Conservation (phyloP, 2,888 invertebrate species). For the Antheraea yamamai region DNA sequence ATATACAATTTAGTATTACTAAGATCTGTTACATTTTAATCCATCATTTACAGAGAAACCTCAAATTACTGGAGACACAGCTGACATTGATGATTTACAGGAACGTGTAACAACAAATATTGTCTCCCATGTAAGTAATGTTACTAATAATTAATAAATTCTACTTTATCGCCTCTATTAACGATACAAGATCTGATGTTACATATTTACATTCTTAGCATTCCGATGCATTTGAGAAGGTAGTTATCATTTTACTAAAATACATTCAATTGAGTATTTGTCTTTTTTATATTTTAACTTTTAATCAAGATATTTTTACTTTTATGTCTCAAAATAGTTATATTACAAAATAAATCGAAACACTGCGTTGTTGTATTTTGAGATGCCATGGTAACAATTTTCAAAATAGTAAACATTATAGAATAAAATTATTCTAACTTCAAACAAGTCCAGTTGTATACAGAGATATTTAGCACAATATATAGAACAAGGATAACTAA, state of each 20-base stretch:
- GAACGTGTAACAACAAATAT: constrained; percentile 70
- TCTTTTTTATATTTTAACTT: neutral
- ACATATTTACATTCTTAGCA: constrained; percentile 18
- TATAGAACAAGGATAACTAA: no score
- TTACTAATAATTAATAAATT: neutral
- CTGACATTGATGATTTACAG: constrained; percentile 71
- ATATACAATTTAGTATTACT: constrained; percentile 12
- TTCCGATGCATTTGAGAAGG: constrained; percentile 11
- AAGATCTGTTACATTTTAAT: constrained; percentile 21
- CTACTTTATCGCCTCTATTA: constrained; percentile 1
- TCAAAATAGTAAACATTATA: no score
- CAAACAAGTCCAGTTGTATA: no score
- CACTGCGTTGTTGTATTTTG: no score
- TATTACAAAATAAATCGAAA: neutral
- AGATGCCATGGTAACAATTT: no score
- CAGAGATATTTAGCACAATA: no score
- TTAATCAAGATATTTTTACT: neutral
- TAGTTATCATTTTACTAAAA: constrained; percentile 1
- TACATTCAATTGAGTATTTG: neutral
- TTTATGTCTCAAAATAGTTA: neutral
- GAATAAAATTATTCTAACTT: no score
- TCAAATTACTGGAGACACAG: constrained; percentile 62
- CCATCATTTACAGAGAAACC: constrained; percentile 53
- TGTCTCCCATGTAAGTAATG: constrained; percentile 69
- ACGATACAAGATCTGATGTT: neutral